Evolutionary conservation across 2,113 vertebrate species (phyloP).

Genomic region (Ophthalmolycus amberensis): DNA sequence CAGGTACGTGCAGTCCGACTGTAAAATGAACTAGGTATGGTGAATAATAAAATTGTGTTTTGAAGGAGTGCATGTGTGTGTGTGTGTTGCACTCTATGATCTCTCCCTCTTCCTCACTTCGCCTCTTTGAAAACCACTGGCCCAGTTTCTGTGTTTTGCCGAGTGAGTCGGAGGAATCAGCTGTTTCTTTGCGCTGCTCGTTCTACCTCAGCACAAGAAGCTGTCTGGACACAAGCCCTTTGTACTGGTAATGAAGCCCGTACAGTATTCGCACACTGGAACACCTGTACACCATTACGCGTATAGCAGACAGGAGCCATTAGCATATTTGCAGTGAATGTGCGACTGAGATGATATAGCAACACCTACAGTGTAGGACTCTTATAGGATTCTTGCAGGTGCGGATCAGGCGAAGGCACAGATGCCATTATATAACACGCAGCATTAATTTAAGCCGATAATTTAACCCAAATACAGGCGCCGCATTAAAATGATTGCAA

Average conservation of each 20-base stretch:
- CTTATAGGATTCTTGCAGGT: slow-evolving; percentile 30
- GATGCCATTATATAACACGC: slow-evolving; percentile 5
- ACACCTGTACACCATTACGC: slow-evolving; percentile 43
- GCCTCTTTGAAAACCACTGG: slow-evolving; percentile 23
- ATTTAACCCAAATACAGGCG: slow-evolving; percentile 7
- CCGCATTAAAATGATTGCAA: neutral
- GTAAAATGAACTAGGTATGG: slow-evolving; percentile 34
- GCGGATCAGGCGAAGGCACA: neutral
- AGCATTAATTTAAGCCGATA: neutral
- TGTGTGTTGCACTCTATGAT: slow-evolving; percentile 11
- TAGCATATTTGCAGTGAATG: slow-evolving; percentile 7
- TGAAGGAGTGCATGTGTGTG: neutral
- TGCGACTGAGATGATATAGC: neutral
- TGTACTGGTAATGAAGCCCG: slow-evolving; percentile 27
- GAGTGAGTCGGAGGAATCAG: slow-evolving; percentile 78
- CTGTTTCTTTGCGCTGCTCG: slow-evolving; percentile 68
- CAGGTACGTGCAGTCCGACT: slow-evolving; percentile 32
- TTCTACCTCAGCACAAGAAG: slow-evolving; percentile 76
- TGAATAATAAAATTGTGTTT: slow-evolving; percentile 36
- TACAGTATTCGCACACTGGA: slow-evolving; percentile 19
- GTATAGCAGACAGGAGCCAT: neutral
- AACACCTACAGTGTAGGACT: neutral
- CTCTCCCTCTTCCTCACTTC: neutral
- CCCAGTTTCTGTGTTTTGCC: slow-evolving; percentile 72
- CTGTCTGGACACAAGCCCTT: slow-evolving; percentile 31